phyloP scores from a whole-genome alignment of 2,797 vertebrate species.

The Sarcophilus harrisii region DNA sequence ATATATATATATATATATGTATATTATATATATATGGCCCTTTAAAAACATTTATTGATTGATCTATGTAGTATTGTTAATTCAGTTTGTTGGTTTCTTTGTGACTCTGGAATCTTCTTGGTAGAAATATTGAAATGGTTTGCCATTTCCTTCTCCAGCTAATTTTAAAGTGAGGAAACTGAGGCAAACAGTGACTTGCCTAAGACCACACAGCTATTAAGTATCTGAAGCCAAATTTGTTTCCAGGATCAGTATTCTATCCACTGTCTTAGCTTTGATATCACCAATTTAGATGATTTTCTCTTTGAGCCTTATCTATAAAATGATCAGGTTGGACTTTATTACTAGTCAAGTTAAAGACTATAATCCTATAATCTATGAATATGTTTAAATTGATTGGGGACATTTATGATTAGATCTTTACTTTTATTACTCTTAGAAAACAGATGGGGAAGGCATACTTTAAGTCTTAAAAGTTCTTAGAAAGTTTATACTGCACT shows the following conservation, averaged over 20 bases:
- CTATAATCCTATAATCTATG: background rate
- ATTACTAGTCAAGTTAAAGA: background rate
- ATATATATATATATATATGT: no score
- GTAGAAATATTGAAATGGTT: no score
- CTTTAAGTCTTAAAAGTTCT: background rate
- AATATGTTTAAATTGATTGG: background rate
- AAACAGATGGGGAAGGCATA: background rate
- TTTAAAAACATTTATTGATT: background rate
- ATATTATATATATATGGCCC: no score
- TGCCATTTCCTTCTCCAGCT: no score
- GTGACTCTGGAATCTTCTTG: background rate
- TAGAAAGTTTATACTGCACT: background rate
- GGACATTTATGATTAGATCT: background rate
- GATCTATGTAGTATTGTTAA: background rate
- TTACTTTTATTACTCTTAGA: background rate
- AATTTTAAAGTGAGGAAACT: no score
- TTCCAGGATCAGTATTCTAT: no score
- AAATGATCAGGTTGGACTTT: constrained; percentile 20
- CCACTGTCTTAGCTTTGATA: rapidly evolving
- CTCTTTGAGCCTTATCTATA: background rate
- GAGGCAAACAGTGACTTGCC: no score
- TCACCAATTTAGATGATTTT: background rate
- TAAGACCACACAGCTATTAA: background rate
- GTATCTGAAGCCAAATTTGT: background rate
- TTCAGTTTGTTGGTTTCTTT: background rate